phyloP scores from a whole-genome alignment of 2,113 vertebrate genomes.

The Hiodon alosoides region DNA sequence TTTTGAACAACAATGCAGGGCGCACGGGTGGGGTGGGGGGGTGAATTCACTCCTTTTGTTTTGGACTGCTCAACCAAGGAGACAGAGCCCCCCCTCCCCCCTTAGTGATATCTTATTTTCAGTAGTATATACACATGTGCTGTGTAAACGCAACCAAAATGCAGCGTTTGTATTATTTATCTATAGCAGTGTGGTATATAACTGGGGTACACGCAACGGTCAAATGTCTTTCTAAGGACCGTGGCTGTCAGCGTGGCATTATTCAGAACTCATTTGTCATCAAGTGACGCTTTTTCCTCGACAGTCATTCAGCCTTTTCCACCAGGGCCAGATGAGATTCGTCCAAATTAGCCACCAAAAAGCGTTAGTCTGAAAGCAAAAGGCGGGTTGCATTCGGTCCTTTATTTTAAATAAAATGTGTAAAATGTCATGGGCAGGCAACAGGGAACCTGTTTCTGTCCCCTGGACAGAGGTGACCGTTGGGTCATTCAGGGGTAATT shows the following conservation, averaged over 20 bases:
- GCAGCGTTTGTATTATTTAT: no score
- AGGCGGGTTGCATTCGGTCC: no score
- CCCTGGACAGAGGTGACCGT: no score
- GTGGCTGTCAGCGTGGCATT: slow-evolving; percentile 45
- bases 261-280: slow-evolving; percentile 69
- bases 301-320: slow-evolving; percentile 60
- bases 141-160: no score
- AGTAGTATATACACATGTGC: not conserved
- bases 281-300: slow-evolving; percentile 50
- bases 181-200: no score
- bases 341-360: slow-evolving; percentile 45
- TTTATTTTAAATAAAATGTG: no score
- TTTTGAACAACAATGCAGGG: slow-evolving; percentile 1
- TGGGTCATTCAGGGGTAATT: no score
- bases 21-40: not conserved
- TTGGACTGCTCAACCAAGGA: slow-evolving; percentile 7
- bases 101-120: not conserved
- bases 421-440: no score
- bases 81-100: not conserved
- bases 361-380: slow-evolving; percentile 26
- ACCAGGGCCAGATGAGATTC: slow-evolving; percentile 59
- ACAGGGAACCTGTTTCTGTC: no score
- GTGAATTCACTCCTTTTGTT: slow-evolving; percentile 18
- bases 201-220: not conserved
- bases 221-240: slow-evolving; percentile 30